Percentiles rank a stretch among this genome's conserved stretches.
phyloP scores from a whole-genome alignment of 2,888 invertebrate species.

The Hoplodrina blanda region DNA sequence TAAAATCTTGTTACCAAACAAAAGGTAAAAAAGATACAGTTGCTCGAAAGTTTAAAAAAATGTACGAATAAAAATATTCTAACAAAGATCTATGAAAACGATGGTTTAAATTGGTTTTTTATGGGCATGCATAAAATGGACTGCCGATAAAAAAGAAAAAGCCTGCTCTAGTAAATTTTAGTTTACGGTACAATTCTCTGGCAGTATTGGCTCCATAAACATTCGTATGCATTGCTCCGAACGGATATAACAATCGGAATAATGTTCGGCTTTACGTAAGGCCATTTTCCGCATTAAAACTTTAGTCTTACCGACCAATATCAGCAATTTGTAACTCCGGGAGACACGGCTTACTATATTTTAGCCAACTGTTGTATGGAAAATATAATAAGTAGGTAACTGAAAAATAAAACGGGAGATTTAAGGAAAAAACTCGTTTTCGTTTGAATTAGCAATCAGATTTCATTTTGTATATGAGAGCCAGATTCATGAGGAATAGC shows the following conservation, averaged over 20 bases:
- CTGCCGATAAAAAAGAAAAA: conserved; percentile 77
- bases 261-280: conserved; percentile 71
- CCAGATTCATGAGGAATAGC: too few species aligned
- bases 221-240: conserved; percentile 77
- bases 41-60: conserved; percentile 23
- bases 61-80: conserved; percentile 55
- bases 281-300: conserved; percentile 74
- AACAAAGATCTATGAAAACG: conserved; percentile 62
- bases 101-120: conserved; percentile 71
- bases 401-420: too few species aligned
- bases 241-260: conserved; percentile 77
- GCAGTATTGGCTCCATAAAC: conserved; percentile 81
- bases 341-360: conserved; percentile 42
- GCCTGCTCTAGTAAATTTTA: conserved; percentile 80
- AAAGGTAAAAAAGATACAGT: conserved; percentile 21
- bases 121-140: conserved; percentile 74
- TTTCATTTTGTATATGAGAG: too few species aligned
- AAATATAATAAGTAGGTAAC: too few species aligned
- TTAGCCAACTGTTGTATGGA: conserved; percentile 26
- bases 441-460: too few species aligned
- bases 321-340: conserved; percentile 68
- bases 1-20: conserved; percentile 14
- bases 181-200: conserved; percentile 78
- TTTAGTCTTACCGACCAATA: conserved; percentile 68
- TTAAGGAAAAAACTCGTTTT: too few species aligned